Percentiles rank a stretch among this genome's conserved stretches.
These are phyloP conservation scores for Phalacrocorax aristotelis DNA, from an alignment of 2,113 vertebrate genomes.

Conservation along the genomic window DNA sequence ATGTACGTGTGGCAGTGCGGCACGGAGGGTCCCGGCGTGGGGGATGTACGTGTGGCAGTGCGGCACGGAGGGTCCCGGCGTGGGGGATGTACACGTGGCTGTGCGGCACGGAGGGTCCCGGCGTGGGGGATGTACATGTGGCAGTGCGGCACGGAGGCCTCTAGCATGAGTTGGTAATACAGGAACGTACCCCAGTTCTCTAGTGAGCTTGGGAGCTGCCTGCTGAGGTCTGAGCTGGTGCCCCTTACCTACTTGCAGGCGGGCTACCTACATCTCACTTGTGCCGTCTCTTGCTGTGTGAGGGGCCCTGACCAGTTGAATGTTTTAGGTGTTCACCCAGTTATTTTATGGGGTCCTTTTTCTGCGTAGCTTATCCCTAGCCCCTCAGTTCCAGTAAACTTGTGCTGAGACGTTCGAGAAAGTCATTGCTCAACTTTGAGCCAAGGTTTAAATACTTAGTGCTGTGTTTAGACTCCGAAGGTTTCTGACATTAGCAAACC, in stretches of 20 bases:
- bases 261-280: neutral
- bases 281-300: fast-evolving
- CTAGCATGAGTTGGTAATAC: fast-evolving
- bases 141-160: fast-evolving
- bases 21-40: too few relatives aligned
- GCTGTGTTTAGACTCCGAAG: neutral
- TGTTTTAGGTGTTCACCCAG: neutral
- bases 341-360: neutral
- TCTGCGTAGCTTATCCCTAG: neutral
- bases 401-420: neutral
- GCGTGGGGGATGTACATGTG: fast-evolving
- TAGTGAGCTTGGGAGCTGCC: neutral
- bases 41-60: fast-evolving
- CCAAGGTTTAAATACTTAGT: neutral
- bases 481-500: neutral
- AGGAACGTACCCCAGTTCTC: fast-evolving
- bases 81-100: fast-evolving
- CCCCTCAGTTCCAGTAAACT: neutral
- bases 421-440: neutral
- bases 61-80: too few relatives aligned
- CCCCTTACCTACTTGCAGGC: neutral
- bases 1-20: too few relatives aligned
- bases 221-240: neutral
- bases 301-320: neutral
- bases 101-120: fast-evolving